Evolutionary conservation across 2,888 invertebrate genomes (phyloP).

Genomic region (Philaethria dido): DNA sequence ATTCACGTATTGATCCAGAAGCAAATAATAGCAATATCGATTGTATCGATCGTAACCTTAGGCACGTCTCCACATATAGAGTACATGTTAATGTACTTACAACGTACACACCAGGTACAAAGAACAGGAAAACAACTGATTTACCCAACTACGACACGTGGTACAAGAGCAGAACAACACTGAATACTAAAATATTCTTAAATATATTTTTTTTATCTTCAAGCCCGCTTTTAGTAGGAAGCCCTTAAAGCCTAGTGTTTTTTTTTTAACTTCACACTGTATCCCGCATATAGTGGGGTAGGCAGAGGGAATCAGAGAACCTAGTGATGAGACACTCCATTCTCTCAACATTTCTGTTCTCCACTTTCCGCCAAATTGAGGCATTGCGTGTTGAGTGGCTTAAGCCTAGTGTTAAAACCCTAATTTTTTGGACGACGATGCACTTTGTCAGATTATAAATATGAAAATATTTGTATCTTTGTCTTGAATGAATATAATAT

Average conservation of each 20-base stretch:
- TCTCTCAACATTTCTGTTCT: too few relatives aligned
- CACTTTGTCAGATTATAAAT: too few relatives aligned
- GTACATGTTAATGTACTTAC: constrained; percentile 57
- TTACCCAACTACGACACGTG: constrained; percentile 52
- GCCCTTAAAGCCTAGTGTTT: background rate
- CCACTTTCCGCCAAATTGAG: too few relatives aligned
- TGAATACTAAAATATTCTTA: constrained; percentile 16
- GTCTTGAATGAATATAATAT: too few relatives aligned
- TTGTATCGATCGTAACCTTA: constrained; percentile 61
- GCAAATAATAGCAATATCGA: constrained; percentile 61
- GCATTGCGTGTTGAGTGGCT: too few relatives aligned
- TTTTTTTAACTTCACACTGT: too few relatives aligned
- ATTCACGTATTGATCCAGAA: constrained; percentile 59
- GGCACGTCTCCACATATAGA: constrained; percentile 55
- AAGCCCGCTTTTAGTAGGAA: background rate
- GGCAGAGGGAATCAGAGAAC: too few relatives aligned
- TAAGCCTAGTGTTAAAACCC: too few relatives aligned
- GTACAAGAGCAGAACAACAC: constrained; percentile 22
- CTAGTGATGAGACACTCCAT: too few relatives aligned
- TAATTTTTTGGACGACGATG: too few relatives aligned
- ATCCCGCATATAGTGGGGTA: too few relatives aligned
- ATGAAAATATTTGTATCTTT: too few relatives aligned
- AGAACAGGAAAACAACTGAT: constrained; percentile 69
- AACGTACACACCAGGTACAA: constrained; percentile 54
- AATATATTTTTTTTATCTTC: background rate